phyloP scores from a whole-genome alignment of 2,797 vertebrate species.

The Sebastes steindachneri region DNA sequence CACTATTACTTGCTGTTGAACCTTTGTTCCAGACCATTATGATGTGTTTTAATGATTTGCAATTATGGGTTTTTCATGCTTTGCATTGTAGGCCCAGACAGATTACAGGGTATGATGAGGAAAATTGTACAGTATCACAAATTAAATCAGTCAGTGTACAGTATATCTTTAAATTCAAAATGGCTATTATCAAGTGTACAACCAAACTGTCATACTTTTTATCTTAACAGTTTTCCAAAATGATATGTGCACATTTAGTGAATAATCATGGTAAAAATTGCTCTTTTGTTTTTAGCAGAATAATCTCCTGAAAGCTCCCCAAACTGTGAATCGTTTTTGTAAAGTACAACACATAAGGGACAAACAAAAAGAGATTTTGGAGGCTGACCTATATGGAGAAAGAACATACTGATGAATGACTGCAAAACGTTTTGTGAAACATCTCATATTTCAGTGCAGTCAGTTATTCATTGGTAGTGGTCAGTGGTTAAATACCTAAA shows the following conservation, averaged over 20 bases:
- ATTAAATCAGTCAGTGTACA: slow-evolving; percentile 51
- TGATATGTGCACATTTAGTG: neutral
- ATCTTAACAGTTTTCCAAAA: slow-evolving; percentile 15
- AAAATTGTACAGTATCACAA: slow-evolving; percentile 65
- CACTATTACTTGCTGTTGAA: slow-evolving; percentile 42
- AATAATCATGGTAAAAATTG: slow-evolving; percentile 10
- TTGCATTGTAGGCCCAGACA: slow-evolving; percentile 58
- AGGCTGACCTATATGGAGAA: neutral
- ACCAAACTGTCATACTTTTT: slow-evolving; percentile 19
- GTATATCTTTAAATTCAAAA: slow-evolving; percentile 62
- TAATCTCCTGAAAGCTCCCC: neutral
- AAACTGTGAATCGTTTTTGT: neutral
- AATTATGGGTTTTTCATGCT: slow-evolving; percentile 45
- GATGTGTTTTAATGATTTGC: slow-evolving; percentile 47
- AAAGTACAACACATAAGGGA: neutral
- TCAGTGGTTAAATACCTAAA: neutral
- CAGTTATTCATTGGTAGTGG: neutral
- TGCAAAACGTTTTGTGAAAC: neutral
- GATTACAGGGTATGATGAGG: slow-evolving; percentile 65
- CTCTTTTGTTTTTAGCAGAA: neutral
- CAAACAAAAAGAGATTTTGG: neutral
- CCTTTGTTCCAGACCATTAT: slow-evolving; percentile 37
- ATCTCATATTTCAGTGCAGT: neutral
- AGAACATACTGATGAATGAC: neutral
- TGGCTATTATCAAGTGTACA: slow-evolving; percentile 54